Evolutionary conservation across 2,797 vertebrate genomes (phyloP).

Genomic region (Psittacula derbiana): DNA sequence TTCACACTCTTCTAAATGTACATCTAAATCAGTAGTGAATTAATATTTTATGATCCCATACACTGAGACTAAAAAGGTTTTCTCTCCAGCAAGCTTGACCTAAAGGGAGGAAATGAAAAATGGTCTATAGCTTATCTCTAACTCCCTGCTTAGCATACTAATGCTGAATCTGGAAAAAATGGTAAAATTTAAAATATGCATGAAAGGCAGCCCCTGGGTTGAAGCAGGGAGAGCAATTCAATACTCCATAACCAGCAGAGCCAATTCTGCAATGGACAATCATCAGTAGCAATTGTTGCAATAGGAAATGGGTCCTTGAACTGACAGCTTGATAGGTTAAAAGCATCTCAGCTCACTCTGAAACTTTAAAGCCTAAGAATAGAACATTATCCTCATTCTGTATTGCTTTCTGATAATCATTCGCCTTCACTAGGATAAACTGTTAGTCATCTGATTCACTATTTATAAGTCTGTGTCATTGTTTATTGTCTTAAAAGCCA

Average conservation of each 20-base stretch:
- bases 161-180: not conserved
- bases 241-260: not conserved
- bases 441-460: not conserved
- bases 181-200: not conserved
- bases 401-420: not conserved
- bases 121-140: not conserved
- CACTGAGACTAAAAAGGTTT: not conserved
- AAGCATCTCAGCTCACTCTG: not conserved
- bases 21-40: not conserved
- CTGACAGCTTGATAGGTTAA: not conserved
- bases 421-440: not conserved
- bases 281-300: not conserved
- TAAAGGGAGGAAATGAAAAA: slow-evolving; percentile 29
- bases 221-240: not conserved
- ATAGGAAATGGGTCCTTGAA: not conserved
- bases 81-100: not conserved
- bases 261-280: not conserved
- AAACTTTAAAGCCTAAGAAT: not conserved
- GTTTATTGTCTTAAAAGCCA: not conserved
- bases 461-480: not conserved
- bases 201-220: not conserved
- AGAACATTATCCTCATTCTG: not conserved
- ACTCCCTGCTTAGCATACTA: not conserved
- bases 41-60: slow-evolving; percentile 13
- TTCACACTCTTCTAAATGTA: not conserved